These are phyloP conservation scores for Chrysocyon brachyurus DNA, from an alignment of 2,797 vertebrate species.

Conservation along the genomic window DNA sequence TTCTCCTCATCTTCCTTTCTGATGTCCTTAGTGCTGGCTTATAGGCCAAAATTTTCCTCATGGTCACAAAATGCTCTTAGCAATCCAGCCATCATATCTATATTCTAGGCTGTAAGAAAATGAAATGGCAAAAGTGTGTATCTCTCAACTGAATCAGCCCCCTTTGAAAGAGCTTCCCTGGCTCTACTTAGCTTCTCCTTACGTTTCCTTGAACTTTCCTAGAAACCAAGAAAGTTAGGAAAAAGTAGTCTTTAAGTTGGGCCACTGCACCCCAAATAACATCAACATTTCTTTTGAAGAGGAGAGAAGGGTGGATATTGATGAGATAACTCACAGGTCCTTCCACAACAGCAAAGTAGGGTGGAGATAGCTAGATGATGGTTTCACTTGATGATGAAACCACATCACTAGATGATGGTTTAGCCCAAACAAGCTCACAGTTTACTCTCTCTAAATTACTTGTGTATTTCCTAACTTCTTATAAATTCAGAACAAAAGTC, in stretches of 20 bases:
- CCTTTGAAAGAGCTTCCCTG: not conserved
- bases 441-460: not conserved
- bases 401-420: not conserved
- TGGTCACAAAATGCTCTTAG: not conserved
- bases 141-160: not conserved
- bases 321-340: not conserved
- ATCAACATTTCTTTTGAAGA: not conserved
- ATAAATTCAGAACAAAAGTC: not conserved
- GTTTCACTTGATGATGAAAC: not conserved
- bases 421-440: not conserved
- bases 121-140: fast-evolving
- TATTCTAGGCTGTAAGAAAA: not conserved
- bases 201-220: not conserved
- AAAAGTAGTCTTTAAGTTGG: not conserved
- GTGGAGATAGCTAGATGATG: not conserved
- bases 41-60: not conserved
- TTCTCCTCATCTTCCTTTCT: not conserved
- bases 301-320: not conserved
- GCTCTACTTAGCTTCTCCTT: not conserved
- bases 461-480: not conserved
- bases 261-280: not conserved
- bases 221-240: not conserved
- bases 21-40: not conserved
- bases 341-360: not conserved
- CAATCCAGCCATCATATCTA: not conserved